Conservation (phyloP, 2,888 invertebrate species). For the Beris morrisii region DNA sequence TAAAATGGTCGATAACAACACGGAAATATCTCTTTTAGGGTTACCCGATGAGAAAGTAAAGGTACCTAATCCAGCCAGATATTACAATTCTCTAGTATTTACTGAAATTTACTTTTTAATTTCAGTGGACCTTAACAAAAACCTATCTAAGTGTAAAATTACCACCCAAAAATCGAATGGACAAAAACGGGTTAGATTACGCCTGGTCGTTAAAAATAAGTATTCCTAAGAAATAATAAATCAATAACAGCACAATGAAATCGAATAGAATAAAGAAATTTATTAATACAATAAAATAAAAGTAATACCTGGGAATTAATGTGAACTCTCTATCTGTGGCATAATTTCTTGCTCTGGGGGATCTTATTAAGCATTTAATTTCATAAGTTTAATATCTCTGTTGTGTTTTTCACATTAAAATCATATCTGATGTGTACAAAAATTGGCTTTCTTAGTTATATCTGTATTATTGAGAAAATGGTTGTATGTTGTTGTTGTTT, state of each 20-base stretch:
- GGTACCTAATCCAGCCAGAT: conserved; percentile 38
- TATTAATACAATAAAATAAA: too few relatives aligned
- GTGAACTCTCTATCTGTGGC: too few relatives aligned
- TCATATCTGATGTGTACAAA: too few relatives aligned
- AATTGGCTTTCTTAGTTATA: too few relatives aligned
- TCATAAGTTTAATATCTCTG: too few relatives aligned
- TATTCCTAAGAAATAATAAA: conserved; percentile 35
- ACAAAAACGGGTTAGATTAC: conserved; percentile 48
- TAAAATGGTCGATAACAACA: conserved; percentile 44
- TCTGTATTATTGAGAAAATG: too few relatives aligned
- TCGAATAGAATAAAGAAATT: background rate
- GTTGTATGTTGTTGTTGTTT: too few relatives aligned
- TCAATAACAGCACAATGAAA: background rate
- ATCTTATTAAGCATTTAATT: too few relatives aligned
- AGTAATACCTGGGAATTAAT: too few relatives aligned
- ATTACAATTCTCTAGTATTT: background rate
- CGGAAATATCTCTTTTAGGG: conserved; percentile 60
- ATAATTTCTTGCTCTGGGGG: too few relatives aligned
- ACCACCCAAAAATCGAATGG: conserved; percentile 52
- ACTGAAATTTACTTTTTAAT: conserved; percentile 23
- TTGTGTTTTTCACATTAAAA: too few relatives aligned
- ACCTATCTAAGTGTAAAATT: conserved; percentile 48
- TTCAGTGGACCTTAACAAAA: conserved; percentile 47
- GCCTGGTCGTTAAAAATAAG: conserved; percentile 56
- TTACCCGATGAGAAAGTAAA: conserved; percentile 49